These are phyloP conservation scores for Florisuga fusca DNA, from an alignment of 2,797 vertebrate species.

Conservation along the genomic window DNA sequence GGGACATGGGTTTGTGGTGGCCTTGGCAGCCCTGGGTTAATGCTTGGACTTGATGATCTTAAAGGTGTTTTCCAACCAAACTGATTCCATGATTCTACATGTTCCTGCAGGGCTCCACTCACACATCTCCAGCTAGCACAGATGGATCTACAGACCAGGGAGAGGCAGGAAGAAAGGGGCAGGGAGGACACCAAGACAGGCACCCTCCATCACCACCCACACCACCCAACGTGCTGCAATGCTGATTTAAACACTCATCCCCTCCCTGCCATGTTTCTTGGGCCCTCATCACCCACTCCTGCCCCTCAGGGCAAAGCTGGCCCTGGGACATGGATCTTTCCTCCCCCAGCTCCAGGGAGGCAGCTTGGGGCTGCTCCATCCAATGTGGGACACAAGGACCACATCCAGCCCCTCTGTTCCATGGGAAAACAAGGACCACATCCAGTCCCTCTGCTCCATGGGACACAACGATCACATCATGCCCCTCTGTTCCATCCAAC, in stretches of 20 bases:
- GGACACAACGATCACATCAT: too few relatives aligned
- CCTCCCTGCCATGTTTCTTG: neutral
- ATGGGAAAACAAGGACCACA: too few relatives aligned
- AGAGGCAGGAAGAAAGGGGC: rapidly evolving
- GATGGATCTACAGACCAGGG: neutral
- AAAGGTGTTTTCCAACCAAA: too few relatives aligned
- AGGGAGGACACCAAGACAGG: too few relatives aligned
- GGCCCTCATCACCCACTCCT: neutral
- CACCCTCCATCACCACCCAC: neutral
- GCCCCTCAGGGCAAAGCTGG: neutral
- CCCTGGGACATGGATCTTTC: rapidly evolving
- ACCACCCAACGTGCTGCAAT: rapidly evolving
- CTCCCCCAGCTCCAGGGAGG: neutral
- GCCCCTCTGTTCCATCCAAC: neutral
- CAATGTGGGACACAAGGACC: rapidly evolving
- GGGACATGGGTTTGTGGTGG: too few relatives aligned
- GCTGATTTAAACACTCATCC: rapidly evolving
- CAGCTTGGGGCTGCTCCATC: rapidly evolving
- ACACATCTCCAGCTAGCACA: neutral
- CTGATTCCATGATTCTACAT: too few relatives aligned
- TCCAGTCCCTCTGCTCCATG: too few relatives aligned
- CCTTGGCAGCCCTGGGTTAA: too few relatives aligned
- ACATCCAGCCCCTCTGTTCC: neutral
- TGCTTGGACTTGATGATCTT: too few relatives aligned
- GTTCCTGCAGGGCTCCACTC: rapidly evolving